A percentile compares a stretch with the other conserved stretches of the same genome.
Evolutionary conservation across 2,888 invertebrate species (phyloP).

Genomic region (Harpalus rubripes): DNA sequence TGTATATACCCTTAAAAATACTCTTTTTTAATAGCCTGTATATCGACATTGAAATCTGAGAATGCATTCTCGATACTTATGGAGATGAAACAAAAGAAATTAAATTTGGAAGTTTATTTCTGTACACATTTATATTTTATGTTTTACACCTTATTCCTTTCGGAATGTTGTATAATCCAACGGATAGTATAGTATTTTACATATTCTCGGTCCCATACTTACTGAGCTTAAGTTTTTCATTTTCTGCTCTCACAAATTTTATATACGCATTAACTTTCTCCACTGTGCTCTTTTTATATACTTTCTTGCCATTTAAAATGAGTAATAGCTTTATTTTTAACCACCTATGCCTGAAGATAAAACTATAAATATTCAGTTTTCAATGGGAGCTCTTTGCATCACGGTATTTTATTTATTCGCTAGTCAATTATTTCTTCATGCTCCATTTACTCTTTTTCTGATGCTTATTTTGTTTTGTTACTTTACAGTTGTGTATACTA

Average conservation of each 20-base stretch:
- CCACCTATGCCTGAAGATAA: constrained; percentile 16
- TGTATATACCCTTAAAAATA: too few species aligned
- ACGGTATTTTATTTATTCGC: constrained; percentile 7
- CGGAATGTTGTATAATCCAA: too few species aligned
- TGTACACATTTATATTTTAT: too few species aligned
- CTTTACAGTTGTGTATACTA: neutral
- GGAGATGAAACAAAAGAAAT: too few species aligned
- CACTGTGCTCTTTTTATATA: constrained; percentile 2
- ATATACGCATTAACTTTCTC: constrained; percentile 29
- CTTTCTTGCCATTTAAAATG: constrained; percentile 29
- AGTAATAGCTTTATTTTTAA: constrained; percentile 36
- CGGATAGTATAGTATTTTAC: too few species aligned
- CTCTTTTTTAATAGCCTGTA: too few species aligned
- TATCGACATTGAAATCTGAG: too few species aligned
- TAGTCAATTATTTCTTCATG: constrained; percentile 33
- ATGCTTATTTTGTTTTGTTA: constrained; percentile 20
- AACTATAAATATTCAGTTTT: constrained; percentile 14
- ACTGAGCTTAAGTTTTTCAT: constrained; percentile 8
- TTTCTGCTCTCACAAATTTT: constrained; percentile 16
- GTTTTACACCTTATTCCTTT: too few species aligned
- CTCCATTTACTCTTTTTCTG: neutral
- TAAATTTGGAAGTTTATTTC: too few species aligned
- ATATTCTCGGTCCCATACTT: neutral
- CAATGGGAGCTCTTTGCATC: neutral
- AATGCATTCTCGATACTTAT: too few species aligned